Evolutionary conservation across 2,797 vertebrate genomes (phyloP), one percentile per base, ranked within the genome.

Genomic region (Eulemur rubriventer): DNA sequence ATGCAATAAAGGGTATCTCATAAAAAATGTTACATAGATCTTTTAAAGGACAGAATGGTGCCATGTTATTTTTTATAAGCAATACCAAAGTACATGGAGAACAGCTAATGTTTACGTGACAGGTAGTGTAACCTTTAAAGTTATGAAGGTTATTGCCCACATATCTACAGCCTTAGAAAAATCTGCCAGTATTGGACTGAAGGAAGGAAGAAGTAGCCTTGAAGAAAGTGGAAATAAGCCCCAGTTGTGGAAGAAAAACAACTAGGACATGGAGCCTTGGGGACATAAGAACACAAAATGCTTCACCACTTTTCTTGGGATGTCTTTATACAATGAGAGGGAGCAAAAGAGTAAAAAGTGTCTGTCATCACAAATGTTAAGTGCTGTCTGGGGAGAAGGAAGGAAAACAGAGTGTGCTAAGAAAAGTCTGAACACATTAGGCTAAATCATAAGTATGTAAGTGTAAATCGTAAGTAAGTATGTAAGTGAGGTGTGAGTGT

Each of bases 361-460:
- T 33, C 8, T 4, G 1, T 75, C 50, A 22, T 5, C n/a, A 7
- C 33, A 20, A 33, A 1, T 0, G 35, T 35, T 18, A 10, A 48
- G 28, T 24, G 63, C 52, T 48, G 33, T 65, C 61, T 89, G 22
- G 30, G 33, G 48, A 61, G 41, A 78, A 88, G 17, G n/a, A 43
- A 61, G 41, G 26, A 61, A 70, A 86, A 48, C 2, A 57, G 1
- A 33, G 9, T 9, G 12, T 46, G 8, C 83, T 43, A 18, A 28
- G 50, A 82, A 16, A 82, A 46, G 35, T 72, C 73, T 7, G 22
- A 35, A 70, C 73, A 57, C 22, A 6, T 9, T 4, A 20, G 57
- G 16, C 33, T 24, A 48, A 17, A 52, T 22, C 12, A 0, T 30
- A 38, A 24, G 22, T 14, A 10, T 43, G 43, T 43, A 43, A 43